Percentiles rank a stretch among this genome's conserved stretches.
These are phyloP conservation scores for Noturus placidus DNA, from an alignment of 2,113 vertebrate genomes.

Conservation along the genomic window DNA sequence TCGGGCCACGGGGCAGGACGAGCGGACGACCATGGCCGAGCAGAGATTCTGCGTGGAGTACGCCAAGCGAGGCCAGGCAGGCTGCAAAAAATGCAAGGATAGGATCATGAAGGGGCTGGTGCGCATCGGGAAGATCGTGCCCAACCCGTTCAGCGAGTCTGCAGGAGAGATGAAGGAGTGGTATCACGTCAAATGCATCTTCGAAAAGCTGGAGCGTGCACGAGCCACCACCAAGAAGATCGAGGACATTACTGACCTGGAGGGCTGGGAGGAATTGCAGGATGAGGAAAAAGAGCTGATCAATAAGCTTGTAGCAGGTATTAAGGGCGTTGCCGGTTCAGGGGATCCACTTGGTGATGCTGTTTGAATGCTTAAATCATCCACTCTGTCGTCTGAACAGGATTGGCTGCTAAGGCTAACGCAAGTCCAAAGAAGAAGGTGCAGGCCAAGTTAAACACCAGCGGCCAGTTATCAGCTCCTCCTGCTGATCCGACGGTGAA, in stretches of 20 bases:
- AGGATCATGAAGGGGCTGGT: conserved; percentile 91
- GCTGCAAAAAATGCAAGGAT: conserved; percentile 98
- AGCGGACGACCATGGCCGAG: conserved; percentile 80
- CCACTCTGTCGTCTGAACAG: conserved; percentile 62
- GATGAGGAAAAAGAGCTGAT: conserved; percentile 88
- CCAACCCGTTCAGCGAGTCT: conserved; percentile 95
- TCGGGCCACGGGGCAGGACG: conserved; percentile 37
- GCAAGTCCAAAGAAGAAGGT: conserved; percentile 89
- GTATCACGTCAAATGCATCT: conserved; percentile 95
- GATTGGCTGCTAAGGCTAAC: conserved; percentile 80
- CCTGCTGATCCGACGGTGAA: conserved; percentile 66
- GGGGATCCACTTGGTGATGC: not conserved
- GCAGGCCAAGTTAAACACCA: conserved; percentile 82
- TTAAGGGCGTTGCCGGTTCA: not conserved
- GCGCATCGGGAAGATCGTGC: conserved; percentile 92
- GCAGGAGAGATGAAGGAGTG: conserved; percentile 98
- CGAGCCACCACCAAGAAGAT: conserved; percentile 95
- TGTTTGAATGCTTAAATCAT: not conserved
- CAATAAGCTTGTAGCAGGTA: conserved; percentile 86
- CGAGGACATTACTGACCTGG: conserved; percentile 91
- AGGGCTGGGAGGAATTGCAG: conserved; percentile 94
- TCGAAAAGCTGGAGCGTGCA: conserved; percentile 94
- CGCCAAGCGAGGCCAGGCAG: conserved; percentile 90
- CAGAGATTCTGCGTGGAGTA: conserved; percentile 95
- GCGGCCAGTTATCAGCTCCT: conserved; percentile 73